phyloP scores from a whole-genome alignment of 2,888 invertebrate species.

The Drosophila kanekoi region DNA sequence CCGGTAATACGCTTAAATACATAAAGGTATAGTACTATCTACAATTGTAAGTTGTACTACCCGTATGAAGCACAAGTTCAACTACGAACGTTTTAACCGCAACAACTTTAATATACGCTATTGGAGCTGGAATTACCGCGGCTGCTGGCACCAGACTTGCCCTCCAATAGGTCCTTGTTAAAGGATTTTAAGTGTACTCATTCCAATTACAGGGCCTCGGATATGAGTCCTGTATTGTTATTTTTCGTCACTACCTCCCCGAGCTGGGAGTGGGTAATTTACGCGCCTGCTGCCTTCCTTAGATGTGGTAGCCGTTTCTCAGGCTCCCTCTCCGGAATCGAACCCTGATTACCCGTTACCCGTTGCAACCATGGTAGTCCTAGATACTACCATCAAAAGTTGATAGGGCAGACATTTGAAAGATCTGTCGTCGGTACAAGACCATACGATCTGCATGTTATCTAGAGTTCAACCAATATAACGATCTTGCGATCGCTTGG shows the following conservation, averaged over 20 bases:
- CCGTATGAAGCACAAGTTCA: constrained; percentile 58
- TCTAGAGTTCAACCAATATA: constrained; percentile 47
- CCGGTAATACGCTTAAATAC: constrained; percentile 48
- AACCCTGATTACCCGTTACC: constrained; percentile 90
- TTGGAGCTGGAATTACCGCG: constrained; percentile 63
- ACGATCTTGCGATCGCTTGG: constrained; percentile 46
- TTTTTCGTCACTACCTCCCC: constrained; percentile 88
- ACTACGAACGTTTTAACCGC: constrained; percentile 88
- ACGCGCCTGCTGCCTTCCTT: constrained; percentile 89
- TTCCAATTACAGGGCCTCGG: constrained; percentile 40
- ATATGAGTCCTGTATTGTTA: constrained; percentile 85
- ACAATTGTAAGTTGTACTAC: constrained; percentile 49
- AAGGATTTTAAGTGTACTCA: constrained; percentile 42
- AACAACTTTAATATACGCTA: constrained; percentile 89
- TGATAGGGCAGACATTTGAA: constrained; percentile 89
- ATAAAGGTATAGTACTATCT: constrained; percentile 48
- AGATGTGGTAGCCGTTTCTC: constrained; percentile 87
- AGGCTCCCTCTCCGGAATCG: constrained; percentile 90
- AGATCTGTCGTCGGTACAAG: constrained; percentile 87
- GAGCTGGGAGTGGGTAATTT: constrained; percentile 50
- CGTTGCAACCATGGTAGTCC: too few relatives aligned
- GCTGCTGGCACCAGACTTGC: constrained; percentile 62
- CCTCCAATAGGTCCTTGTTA: constrained; percentile 59
- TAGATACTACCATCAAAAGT: constrained; percentile 79
- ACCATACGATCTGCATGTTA: constrained; percentile 62